Base-by-base conservation (phyloP, 2,888 invertebrate genomes). In the Coecobrya sp. region DNA sequence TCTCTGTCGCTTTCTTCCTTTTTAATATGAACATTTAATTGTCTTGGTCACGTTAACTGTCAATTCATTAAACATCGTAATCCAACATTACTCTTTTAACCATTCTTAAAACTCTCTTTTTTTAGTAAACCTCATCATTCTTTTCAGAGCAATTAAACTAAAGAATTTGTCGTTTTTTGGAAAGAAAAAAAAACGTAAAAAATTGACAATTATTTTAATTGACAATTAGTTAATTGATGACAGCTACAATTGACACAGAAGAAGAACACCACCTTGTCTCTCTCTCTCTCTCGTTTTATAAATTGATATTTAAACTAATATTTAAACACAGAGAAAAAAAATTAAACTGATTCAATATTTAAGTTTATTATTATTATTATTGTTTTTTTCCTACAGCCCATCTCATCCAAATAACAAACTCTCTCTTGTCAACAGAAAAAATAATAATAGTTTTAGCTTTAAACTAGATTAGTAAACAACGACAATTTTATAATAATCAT, bases 381-480 rank as follows among this genome's bases (percentile, higher is more conserved):
- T 73, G 73, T 73, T 73, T 73, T 19, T 30, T 68, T 25, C 16
- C 0, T 16, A 30, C 16, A 30, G 11, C 30, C 70, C 70, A 70
- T 27, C 36, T 19, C 30, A 62, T 62, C 25, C 25, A 19, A 27
- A 68, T 42, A 73, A 52, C 30, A 79, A 79, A 79, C n/a, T 52
- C 52, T 52, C 25, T 52, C 11, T 49, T 49, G 25, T 79, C 22
- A 49, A 79, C 49, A 25, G 52, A 52, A 52, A 13, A 45, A 76
- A 49, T n/a, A 73, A 73, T 36, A 16, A 73, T 65, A 27, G n/a
- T 30, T 25, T 16, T n/a, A 25, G 19, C 22, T n/a, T 65, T 27
- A 68, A 3, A 68, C 16, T 68, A 42, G 36, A 76, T 79, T 79
- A 79, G 52, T 79, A 79, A 52, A 22, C 79, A 79, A 52, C 49